Evolutionary conservation across 2,113 vertebrate species (phyloP).

Genomic region (Gallinago media): DNA sequence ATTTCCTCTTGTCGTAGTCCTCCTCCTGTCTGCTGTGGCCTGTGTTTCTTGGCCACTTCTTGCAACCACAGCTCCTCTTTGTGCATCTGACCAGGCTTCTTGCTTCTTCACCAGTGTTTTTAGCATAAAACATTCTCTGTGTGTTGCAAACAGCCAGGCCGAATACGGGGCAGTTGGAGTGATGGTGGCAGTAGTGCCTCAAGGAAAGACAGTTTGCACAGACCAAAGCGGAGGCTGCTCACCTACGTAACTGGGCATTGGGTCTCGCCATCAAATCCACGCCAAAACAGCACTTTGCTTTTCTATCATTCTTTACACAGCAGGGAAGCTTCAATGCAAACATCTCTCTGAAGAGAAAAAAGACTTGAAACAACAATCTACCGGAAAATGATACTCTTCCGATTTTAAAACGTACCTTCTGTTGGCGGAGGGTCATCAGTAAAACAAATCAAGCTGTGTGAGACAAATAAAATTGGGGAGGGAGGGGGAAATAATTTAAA

Average conservation of each 20-base stretch:
- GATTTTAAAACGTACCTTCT: not conserved
- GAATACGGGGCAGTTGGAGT: not conserved
- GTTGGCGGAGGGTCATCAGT: not conserved
- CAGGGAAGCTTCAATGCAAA: not conserved
- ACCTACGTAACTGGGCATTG: not conserved
- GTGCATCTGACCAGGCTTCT: not conserved
- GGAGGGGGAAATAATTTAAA: no score
- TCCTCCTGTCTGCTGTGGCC: not conserved
- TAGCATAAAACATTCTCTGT: rapidly evolving
- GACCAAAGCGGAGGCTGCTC: not conserved
- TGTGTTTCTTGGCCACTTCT: not conserved
- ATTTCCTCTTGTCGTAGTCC: no score
- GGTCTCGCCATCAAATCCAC: not conserved
- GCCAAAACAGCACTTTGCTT: not conserved
- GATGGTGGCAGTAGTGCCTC: not conserved
- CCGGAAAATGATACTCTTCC: not conserved
- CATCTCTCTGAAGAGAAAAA: not conserved
- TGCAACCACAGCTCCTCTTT: not conserved
- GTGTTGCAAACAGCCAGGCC: rapidly evolving
- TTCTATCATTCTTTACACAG: not conserved
- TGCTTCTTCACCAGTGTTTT: not conserved
- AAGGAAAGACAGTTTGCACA: not conserved
- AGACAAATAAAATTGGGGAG: not conserved
- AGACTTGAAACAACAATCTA: conserved; percentile 1
- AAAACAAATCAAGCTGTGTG: not conserved